Evolutionary conservation across 2,888 invertebrate species (phyloP), one percentile per base, ranked within the genome.

Genomic region (Unio delphinus): DNA sequence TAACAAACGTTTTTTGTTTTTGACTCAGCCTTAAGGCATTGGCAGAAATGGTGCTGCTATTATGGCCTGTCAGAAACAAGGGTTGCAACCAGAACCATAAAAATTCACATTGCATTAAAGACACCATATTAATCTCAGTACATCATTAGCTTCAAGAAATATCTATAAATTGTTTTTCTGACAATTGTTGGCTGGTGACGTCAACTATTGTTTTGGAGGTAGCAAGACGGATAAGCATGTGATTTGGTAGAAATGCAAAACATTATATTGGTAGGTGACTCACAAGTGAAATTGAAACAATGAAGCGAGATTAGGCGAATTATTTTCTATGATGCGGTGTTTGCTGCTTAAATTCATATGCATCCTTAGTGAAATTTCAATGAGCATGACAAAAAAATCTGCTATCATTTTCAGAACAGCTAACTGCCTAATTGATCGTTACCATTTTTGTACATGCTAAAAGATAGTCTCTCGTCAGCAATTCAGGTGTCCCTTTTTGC

Each of bases 171-270:
- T 23, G 23, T 23, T 23, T 8, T 63, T 67, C 59, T 67, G 30
- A 26, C 18, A 30, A 28, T 45, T 15, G 57, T 64, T n/a, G 34
- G 34, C 34, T 34, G 59, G 59, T 54, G 64, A 67, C 64, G 23
- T 70, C 18, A 67, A 67, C 30, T 57, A 67, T 55, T 70, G 55
- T 30, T 62, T 62, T 63, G 59, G 56, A 18, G 15, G 45, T 11
- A 65, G 61, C 30, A 70, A 67, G 26, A 64, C 66, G 18, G 61
- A n/a, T 5, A 67, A 67, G 58, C 45, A 20, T 26, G 55, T 61
- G 67, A 68, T 20, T 55, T 71, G 55, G 55, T 64, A 62, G 64
- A 71, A 61, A 68, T 71, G 23, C 68, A 68, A 54, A 67, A 57
- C 20, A 59, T 71, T 20, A n/a, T 68, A 18, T 8, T 34, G 34